Evolutionary conservation across 2,113 vertebrate species (phyloP).

Genomic region (Burhinus oedicnemus): DNA sequence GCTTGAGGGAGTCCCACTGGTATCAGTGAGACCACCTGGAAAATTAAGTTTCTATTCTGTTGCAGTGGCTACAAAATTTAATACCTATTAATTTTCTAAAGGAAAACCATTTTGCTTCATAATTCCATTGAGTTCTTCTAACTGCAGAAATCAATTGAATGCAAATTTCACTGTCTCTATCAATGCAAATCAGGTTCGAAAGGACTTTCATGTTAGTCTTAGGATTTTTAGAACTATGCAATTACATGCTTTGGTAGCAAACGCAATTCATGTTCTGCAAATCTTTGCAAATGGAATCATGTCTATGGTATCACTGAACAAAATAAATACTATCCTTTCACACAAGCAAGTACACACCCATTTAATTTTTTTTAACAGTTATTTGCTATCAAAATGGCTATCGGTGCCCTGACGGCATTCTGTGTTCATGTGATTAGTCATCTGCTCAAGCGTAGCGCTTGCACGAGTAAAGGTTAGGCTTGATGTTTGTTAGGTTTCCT

Average conservation of each 20-base stretch:
- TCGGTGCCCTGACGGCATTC: not conserved
- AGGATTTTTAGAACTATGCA: not conserved
- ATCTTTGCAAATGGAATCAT: conserved; percentile 1
- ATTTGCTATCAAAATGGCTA: not conserved
- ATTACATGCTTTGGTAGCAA: not conserved
- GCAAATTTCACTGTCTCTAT: not conserved
- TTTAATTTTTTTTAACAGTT: not conserved
- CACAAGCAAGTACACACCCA: not conserved
- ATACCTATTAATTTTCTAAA: conserved; percentile 15
- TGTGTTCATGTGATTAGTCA: not conserved
- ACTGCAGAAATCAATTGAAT: not conserved
- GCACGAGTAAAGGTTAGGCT: not conserved
- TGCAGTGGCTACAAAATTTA: conserved; percentile 20
- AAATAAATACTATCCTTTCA: not conserved
- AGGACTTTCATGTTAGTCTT: not conserved
- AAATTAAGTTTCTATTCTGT: conserved; percentile 5
- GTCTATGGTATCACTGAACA: not conserved
- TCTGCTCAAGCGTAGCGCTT: not conserved
- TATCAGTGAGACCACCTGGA: conserved; percentile 26
- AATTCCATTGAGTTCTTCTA: not conserved
- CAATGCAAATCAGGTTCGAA: not conserved
- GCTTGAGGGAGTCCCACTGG: not conserved
- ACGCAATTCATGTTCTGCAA: not conserved
- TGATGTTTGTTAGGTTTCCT: not conserved
- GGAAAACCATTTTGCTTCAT: not conserved